Percentiles rank a stretch among this genome's conserved stretches.
Evolutionary conservation across 2,113 vertebrate species (phyloP).

Genomic region (Silurus asotus): DNA sequence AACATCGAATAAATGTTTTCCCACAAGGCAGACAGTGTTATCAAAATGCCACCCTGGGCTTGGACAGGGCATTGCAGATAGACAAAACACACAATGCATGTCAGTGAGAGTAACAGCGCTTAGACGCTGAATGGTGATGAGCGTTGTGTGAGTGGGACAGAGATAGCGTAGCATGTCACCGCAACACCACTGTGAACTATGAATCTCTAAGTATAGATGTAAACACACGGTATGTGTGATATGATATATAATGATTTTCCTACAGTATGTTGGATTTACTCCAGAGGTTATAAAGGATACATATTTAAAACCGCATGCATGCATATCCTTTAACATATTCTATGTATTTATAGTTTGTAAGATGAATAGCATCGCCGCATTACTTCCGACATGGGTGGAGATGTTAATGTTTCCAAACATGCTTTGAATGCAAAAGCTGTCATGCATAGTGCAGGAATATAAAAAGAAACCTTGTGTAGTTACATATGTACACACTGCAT

Average conservation of each 20-base stretch:
- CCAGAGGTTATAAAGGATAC: neutral
- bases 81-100: constrained; percentile 24
- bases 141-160: neutral
- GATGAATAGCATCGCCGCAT: neutral
- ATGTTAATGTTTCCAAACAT: neutral
- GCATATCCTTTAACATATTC: neutral
- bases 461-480: neutral
- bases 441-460: neutral
- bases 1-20: constrained; percentile 52
- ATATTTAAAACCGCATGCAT: neutral
- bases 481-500: neutral
- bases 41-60: constrained; percentile 10
- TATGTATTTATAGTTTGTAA: constrained; percentile 13
- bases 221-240: neutral
- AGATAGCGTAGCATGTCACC: constrained; percentile 5
- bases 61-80: neutral
- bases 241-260: neutral
- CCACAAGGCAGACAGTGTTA: constrained; percentile 44
- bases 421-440: neutral
- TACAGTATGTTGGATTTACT: neutral
- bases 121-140: neutral
- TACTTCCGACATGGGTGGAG: neutral
- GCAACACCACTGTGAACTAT: neutral
- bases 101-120: constrained; percentile 1
- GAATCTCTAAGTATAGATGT: neutral